Base-by-base conservation (phyloP, 2,888 invertebrate species). In the Agonopterix alstromeriana region DNA sequence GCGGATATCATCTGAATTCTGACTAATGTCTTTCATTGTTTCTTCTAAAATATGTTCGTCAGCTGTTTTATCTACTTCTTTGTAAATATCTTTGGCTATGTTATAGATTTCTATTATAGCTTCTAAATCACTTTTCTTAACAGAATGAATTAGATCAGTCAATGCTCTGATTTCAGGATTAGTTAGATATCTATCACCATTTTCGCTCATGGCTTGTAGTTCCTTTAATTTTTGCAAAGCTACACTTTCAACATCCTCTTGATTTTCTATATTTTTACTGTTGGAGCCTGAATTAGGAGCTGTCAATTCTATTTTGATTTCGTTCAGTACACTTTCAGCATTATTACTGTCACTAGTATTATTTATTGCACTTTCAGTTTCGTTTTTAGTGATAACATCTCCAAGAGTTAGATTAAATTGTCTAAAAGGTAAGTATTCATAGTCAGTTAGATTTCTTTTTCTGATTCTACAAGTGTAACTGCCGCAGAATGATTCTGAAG, bases 51-150 rank as follows among this genome's bases (percentile, higher is more conserved):
- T 38, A 11, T 54, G 55, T 7, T 73, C 67, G 1, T 59, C 60
- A 3, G 54, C 64, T 8, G 45, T 46, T 46, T 59, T 71, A 46
- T 82, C 80, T 46, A 83, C 66, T 61, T 86, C 84, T 46, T 74
- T 79, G 46, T 82, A 83, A 53, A 88, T 77, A 46, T 87, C 82
- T 69, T 86, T 78, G 1, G 85, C 86, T 55, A 87, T 58, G 48
- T 78, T 81, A 45, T 87, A 88, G 49, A 88, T 73, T 52, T 88
- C 87, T 35, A 86, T 58, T 9, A 88, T 73, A 5, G 86, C 77
- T 62, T 87, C 81, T 46, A 88, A 61, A 52, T 88, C 88, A 51
- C 83, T 84, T 54, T 78, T 86, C 47, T 80, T 88, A 0, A 86
- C 70, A 1, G 70, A 70, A 5, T 80, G 77, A 4, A 88, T 60